Conservation (phyloP, 2,113 vertebrate species). For the Neogale vison region DNA sequence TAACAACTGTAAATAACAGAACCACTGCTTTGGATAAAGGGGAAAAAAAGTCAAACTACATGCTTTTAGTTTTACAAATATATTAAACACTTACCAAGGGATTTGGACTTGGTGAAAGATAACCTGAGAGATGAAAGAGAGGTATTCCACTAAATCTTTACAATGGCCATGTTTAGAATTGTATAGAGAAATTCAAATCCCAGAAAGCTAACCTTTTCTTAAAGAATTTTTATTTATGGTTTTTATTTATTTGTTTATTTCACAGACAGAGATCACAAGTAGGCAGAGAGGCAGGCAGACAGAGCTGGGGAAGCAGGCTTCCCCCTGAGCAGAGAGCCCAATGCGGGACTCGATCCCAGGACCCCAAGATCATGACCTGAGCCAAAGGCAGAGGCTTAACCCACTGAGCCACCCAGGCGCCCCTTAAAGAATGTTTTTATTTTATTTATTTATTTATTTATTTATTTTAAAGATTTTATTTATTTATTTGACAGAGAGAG, state of each 20-base stretch:
- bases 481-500: no score
- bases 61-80: conserved; percentile 49
- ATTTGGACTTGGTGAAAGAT: conserved; percentile 34
- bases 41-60: not conserved
- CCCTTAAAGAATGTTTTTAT: not conserved
- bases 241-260: no score
- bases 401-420: no score
- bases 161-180: not conserved
- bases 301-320: no score
- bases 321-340: no score
- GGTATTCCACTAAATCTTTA: conserved; percentile 37
- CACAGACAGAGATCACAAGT: no score
- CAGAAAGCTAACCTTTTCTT: not conserved
- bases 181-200: not conserved
- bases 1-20: not conserved
- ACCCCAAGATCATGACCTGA: no score
- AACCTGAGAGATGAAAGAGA: conserved; percentile 53
- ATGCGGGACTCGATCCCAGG: no score
- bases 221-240: not conserved
- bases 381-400: no score
- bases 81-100: conserved; percentile 37
- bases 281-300: no score
- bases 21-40: not conserved
- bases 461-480: no score
- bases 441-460: no score